Base-by-base conservation (phyloP, 2,797 vertebrate genomes). In the Cossypha heuglini region DNA sequence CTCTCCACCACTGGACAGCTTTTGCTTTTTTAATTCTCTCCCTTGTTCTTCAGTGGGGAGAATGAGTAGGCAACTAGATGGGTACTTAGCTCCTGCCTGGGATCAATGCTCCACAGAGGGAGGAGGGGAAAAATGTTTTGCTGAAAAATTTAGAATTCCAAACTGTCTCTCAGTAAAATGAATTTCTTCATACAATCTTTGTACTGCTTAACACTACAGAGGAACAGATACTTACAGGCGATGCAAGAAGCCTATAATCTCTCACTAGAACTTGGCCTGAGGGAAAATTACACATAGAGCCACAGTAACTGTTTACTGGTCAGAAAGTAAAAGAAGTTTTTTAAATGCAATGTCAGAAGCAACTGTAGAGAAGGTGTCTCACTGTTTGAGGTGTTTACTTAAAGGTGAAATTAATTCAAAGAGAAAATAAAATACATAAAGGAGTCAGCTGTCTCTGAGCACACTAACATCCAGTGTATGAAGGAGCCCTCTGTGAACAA, bases 41-140 rank as follows among this genome's bases (percentile, higher is more conserved):
- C 4, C 13, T 38, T 54, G 8, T 38, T 73, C 13, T 78, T 13
- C 58, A 21, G 7, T 29, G 16, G 10, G 29, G 12, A 5, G 21
- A 66, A 4, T 25, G 11, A 66, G 26, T 1, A 5, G 18, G 14
- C 5, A 33, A 5, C 18, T 43, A 42, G 19, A 12, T 43, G 11
- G 3, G 15, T 63, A 24, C 10, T 38, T 37, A 58, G 21, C 6
- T 78, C 5, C 55, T 68, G 19, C 10, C 15, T 22, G 5, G 7
- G 7, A 31, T 82, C 29, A 79, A 10, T 1, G 0, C 1, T 40
- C 13, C 21, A 24, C 5, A 37, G 13, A 3, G 3, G 3, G 4
- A 57, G 4, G 7, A 43, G 11, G 4, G 7, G 19, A 62, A 42
- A 51, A 86, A 2, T 24, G n/a, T 52, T 82, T 77, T 81, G 5